These are phyloP conservation scores for Papilio polytes DNA, from an alignment of 1,140 invertebrate species.

Conservation along the genomic window DNA sequence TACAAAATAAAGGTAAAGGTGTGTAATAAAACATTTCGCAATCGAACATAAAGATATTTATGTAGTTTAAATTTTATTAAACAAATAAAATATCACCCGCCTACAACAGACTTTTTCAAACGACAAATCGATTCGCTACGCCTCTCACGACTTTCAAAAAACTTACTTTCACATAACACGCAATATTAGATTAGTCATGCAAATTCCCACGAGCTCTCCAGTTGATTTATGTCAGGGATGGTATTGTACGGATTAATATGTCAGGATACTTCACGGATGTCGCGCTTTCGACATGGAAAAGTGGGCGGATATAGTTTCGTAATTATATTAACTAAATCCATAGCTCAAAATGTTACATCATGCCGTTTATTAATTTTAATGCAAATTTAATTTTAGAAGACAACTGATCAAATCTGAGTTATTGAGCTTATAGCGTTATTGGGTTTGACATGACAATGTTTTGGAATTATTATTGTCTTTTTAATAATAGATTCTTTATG, in stretches of 20 bases:
- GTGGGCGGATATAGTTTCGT: conserved; percentile 39
- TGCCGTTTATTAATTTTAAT: not conserved
- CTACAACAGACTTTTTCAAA: conserved; percentile 27
- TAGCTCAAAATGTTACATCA: conserved; percentile 24
- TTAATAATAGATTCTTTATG: too few species aligned
- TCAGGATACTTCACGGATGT: conserved; percentile 66
- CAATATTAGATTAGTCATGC: conserved; percentile 57
- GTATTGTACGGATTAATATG: conserved; percentile 58
- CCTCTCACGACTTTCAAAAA: conserved; percentile 34
- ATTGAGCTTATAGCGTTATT: not conserved
- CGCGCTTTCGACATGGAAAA: conserved; percentile 43
- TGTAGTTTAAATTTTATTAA: conserved; percentile 13
- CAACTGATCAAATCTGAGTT: not conserved
- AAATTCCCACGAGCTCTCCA: conserved; percentile 46
- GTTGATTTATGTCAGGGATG: conserved; percentile 49
- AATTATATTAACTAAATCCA: conserved; percentile 37
- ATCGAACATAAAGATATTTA: not conserved
- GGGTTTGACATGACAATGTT: too few species aligned
- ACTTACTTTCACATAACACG: conserved; percentile 48
- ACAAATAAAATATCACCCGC: conserved; percentile 22
- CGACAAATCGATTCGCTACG: conserved; percentile 24
- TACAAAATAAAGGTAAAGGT: too few species aligned
- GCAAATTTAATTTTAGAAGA: not conserved
- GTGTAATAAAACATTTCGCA: not conserved
- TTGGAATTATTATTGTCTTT: too few species aligned